phyloP scores from a whole-genome alignment of 2,888 invertebrate genomes.

The Thymelicus sylvestris region DNA sequence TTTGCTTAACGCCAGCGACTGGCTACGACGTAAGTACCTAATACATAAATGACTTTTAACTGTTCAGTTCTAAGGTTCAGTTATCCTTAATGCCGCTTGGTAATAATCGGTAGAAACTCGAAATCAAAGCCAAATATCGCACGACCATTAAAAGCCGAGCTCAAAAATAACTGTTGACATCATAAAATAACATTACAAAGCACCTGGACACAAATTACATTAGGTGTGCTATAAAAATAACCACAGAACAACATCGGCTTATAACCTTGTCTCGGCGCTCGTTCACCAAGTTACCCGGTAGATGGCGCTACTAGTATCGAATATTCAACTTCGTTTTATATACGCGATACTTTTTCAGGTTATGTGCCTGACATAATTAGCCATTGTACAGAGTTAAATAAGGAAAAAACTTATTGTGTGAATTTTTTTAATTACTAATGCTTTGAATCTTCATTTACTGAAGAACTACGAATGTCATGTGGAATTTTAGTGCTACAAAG shows the following conservation, averaged over 20 bases:
- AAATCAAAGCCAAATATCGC: conserved; percentile 17
- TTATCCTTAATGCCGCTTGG: no score
- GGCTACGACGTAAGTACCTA: no score
- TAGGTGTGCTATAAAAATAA: conserved; percentile 48
- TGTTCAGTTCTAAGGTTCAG: no score
- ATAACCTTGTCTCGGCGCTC: conserved; percentile 47
- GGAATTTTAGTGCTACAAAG: conserved; percentile 25
- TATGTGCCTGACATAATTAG: conserved; percentile 38
- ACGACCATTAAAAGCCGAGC: conserved; percentile 20
- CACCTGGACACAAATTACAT: conserved; percentile 47
- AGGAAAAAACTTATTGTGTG: conserved; percentile 25
- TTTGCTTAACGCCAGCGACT: no score
- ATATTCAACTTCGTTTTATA: conserved; percentile 43
- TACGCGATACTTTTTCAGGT: conserved; percentile 48
- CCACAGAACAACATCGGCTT: conserved; percentile 41
- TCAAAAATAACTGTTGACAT: conserved; percentile 41
- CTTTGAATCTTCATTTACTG: conserved; percentile 12
- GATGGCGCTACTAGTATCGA: conserved; percentile 67
- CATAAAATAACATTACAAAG: conserved; percentile 44
- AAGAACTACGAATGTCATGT: conserved; percentile 7
- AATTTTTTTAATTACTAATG: conserved; percentile 10
- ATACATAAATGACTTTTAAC: no score
- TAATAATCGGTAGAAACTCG: not conserved
- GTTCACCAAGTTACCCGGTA: conserved; percentile 69
- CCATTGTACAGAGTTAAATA: conserved; percentile 11